Percentiles rank a stretch among this genome's conserved stretches.
phyloP scores from a whole-genome alignment of 2,797 vertebrate genomes.

The Varecia variegata region DNA sequence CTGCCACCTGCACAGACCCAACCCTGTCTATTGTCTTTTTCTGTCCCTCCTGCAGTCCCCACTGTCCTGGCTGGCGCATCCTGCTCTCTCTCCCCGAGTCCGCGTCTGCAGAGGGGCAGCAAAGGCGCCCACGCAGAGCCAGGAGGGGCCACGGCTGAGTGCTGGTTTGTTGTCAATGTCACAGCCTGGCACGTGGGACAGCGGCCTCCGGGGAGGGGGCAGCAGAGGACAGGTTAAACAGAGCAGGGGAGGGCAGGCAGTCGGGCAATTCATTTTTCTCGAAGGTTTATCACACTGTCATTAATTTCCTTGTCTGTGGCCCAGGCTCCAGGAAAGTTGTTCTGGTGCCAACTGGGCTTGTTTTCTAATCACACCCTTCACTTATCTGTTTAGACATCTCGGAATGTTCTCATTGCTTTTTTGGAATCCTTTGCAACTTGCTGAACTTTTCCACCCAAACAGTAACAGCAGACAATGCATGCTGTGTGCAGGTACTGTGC shows the following conservation, averaged over 20 bases:
- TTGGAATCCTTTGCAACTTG: neutral
- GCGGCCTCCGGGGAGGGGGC: neutral
- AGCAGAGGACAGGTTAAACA: slow-evolving; percentile 38
- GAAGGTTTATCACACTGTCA: slow-evolving; percentile 5
- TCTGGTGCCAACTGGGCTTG: slow-evolving; percentile 21
- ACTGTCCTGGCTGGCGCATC: slow-evolving; percentile 68
- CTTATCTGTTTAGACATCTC: slow-evolving; percentile 59
- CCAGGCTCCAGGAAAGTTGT: slow-evolving; percentile 64
- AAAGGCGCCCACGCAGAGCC: slow-evolving; percentile 72
- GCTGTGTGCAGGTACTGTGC: neutral
- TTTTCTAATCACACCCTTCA: slow-evolving; percentile 58
- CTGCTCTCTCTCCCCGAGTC: slow-evolving; percentile 57
- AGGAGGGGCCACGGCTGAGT: slow-evolving; percentile 51
- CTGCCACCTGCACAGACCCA: neutral
- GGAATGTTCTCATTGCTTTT: neutral
- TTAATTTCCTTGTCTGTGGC: slow-evolving; percentile 41
- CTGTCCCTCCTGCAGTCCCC: slow-evolving; percentile 39
- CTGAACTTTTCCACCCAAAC: neutral
- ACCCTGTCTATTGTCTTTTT: neutral
- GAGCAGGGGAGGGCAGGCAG: slow-evolving; percentile 2
- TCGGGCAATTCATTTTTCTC: slow-evolving; percentile 71
- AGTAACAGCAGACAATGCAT: rapidly evolving
- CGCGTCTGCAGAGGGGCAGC: slow-evolving; percentile 63
- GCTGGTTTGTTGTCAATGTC: slow-evolving; percentile 60
- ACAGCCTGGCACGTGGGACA: rapidly evolving